Evolutionary conservation across 2,888 invertebrate species (phyloP).

Genomic region (Ochropacha duplaris): DNA sequence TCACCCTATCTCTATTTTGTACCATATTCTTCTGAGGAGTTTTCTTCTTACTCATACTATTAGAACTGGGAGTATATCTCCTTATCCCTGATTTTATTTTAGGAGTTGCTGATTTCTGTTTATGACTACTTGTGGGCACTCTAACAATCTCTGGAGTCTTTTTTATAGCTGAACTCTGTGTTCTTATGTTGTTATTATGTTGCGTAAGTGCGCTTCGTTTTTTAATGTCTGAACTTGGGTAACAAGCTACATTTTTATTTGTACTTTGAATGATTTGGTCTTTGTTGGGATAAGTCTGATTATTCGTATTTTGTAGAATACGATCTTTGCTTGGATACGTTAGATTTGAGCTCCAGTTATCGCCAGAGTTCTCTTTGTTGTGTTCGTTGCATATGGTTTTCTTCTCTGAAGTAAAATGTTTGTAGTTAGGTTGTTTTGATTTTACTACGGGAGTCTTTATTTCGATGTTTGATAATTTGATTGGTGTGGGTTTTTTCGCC

Average conservation of each 20-base stretch:
- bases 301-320: slow-evolving; percentile 35
- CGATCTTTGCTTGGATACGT: slow-evolving; percentile 50
- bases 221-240: slow-evolving; percentile 44
- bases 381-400: slow-evolving; percentile 41
- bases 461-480: slow-evolving; percentile 37
- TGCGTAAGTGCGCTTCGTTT: slow-evolving; percentile 46
- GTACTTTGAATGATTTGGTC: slow-evolving; percentile 37
- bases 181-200: slow-evolving; percentile 41
- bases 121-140: slow-evolving; percentile 43
- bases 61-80: slow-evolving; percentile 65
- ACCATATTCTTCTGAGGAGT: slow-evolving; percentile 45
- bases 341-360: slow-evolving; percentile 42
- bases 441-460: slow-evolving; percentile 53
- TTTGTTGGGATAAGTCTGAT: slow-evolving; percentile 46
- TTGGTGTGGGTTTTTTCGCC: slow-evolving; percentile 42
- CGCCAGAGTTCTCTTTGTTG: slow-evolving; percentile 59
- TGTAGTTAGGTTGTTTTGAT: slow-evolving; percentile 37
- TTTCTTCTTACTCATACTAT: slow-evolving; percentile 55
- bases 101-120: slow-evolving; percentile 60
- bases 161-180: slow-evolving; percentile 39
- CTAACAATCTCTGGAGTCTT: slow-evolving; percentile 56
- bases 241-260: slow-evolving; percentile 29
- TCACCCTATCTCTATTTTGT: slow-evolving; percentile 64
- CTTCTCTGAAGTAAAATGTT: slow-evolving; percentile 56
- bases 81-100: slow-evolving; percentile 69